Conservation (phyloP, 2,797 vertebrate species). For the Zalophus californianus region DNA sequence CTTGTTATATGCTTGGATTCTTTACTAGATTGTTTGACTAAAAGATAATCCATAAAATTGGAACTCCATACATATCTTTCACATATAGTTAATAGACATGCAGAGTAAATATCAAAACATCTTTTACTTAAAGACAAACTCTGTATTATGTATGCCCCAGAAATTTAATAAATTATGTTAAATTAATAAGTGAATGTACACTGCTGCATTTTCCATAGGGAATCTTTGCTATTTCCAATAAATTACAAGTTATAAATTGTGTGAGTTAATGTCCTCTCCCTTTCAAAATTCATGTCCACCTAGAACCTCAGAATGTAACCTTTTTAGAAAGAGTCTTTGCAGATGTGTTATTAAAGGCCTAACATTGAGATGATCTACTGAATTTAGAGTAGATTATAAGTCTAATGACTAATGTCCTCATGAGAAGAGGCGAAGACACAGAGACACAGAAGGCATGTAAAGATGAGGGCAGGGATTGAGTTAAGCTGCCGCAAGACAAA, state of each 20-base stretch:
- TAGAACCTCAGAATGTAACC: neutral
- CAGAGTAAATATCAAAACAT: neutral
- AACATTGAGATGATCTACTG: neutral
- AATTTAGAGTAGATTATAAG: neutral
- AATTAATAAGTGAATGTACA: neutral
- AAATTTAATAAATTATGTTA: neutral
- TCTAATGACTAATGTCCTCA: no score
- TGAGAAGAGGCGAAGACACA: neutral
- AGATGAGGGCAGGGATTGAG: neutral
- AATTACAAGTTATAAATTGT: neutral
- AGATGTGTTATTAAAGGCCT: neutral
- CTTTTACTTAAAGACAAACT: conserved; percentile 1
- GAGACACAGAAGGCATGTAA: neutral
- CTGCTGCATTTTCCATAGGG: neutral
- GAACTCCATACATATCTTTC: neutral
- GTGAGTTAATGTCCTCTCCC: neutral
- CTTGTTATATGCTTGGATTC: neutral
- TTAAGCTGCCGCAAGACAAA: neutral
- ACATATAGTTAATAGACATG: neutral
- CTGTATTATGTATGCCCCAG: neutral
- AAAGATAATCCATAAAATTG: neutral
- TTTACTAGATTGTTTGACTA: neutral
- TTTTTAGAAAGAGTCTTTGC: neutral
- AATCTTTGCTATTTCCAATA: neutral
- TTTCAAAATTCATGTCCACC: neutral